Evolutionary conservation across 2,888 invertebrate genomes (phyloP), one percentile per base, ranked within the genome.

Genomic region (Elgonia sp.): DNA sequence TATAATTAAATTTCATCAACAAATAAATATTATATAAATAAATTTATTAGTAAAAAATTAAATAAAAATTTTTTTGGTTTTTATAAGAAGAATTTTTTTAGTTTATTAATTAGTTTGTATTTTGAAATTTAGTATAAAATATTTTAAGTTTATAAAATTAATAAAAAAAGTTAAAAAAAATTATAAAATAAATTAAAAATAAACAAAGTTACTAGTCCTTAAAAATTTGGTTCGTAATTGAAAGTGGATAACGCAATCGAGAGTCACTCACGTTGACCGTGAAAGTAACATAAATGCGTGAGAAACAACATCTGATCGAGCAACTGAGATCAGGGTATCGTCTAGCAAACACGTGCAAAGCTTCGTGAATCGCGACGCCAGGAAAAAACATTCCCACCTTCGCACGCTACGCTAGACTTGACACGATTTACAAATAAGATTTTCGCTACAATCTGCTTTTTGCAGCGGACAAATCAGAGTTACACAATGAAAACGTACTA

Each of bases 261-360:
- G 40, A 21, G 14, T 16, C 69, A 29, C 62, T 62, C 63, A 57
- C 42, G 90, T 90, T 90, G 89, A 87, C 88, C 89, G 87, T 70
- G 89, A 85, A 89, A 90, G 88, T 81, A 83, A 72, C 72, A 84
- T 29, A 67, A 73, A 65, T 87, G 76, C 86, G 85, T 77, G 89
- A 89, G 89, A 88, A 89, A 77, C 79, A 89, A 91, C 90, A 90
- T 90, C 89, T 90, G 90, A 92, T 88, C 83, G 57, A 85, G 53
- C 62, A 18, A 42, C 87, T 73, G 62, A 62, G 73, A 67, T 73
- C 72, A 55, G 75, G 63, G 80, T 75, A 88, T 65, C 80, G 75
- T 72, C 80, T 90, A 87, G 72, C 90, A 89, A 91, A 86, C 91
- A 91, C 90, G 92, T 92, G 89, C 89, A 88, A 86, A 87, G 83